These are phyloP conservation scores for Indri indri DNA, from an alignment of 2,113 vertebrate genomes.

Conservation along the genomic window DNA sequence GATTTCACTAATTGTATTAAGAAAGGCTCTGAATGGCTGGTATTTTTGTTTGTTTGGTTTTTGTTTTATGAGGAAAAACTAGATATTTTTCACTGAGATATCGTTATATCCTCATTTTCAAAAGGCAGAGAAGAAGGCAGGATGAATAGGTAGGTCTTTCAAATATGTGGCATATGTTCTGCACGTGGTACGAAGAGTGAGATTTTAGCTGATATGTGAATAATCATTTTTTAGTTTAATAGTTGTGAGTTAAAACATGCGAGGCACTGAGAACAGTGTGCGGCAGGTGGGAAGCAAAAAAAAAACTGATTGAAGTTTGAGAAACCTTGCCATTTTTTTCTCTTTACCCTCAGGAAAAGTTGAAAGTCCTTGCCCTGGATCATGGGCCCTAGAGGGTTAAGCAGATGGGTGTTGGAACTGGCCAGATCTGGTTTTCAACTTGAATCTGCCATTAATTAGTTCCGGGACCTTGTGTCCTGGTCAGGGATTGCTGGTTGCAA, in stretches of 20 bases:
- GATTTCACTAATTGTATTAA: not conserved
- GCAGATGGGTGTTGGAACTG: not conserved
- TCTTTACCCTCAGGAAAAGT: not conserved
- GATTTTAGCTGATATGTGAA: not conserved
- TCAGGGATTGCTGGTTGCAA: not conserved
- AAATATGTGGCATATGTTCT: not conserved
- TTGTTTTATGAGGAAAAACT: not conserved
- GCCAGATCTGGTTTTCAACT: not conserved
- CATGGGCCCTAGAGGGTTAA: not conserved
- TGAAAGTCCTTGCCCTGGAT: not conserved
- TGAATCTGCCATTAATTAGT: not conserved
- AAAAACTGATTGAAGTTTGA: not conserved
- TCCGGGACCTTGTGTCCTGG: not conserved
- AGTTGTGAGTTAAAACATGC: not conserved
- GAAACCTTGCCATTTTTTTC: not conserved
- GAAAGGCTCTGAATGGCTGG: not conserved
- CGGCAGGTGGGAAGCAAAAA: not conserved
- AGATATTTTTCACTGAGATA: not conserved
- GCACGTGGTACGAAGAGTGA: not conserved
- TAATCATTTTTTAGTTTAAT: not conserved
- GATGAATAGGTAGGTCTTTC: not conserved
- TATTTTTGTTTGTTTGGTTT: not conserved
- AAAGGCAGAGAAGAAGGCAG: not conserved
- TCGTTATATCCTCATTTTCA: not conserved
- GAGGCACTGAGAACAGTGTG: not conserved